Evolutionary conservation across 37 sponge, comb jelly and placozoan genomes (phyloP), one percentile per base, ranked within the genome.

Genomic region (Theonella swinhoei): DNA sequence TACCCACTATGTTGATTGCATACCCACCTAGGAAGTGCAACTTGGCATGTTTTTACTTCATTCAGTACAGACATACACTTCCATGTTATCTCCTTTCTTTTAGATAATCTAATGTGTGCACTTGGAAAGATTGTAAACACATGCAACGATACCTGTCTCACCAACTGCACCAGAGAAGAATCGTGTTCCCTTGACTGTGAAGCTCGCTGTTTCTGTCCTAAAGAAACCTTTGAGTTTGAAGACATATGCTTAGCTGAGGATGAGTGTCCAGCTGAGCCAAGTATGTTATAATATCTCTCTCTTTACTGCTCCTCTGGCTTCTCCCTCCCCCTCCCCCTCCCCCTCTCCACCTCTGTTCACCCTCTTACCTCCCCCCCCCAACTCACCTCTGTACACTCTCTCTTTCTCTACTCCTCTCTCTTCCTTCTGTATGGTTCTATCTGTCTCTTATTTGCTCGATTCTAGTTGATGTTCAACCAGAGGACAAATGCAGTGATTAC

Each of bases 301-400:
- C 54, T 17, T 47, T 47, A 47, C 54, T 47, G n/a, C n/a, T n/a
- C n/a, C n/a, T n/a, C n/a, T n/a, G n/a, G n/a, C n/a, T n/a, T 23
- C 75, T 74, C 29, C n/a, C 59, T 43, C 47, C 29, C 75, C 43
- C 59, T 42, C 75, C 19, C 77, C 33, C 64, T 62, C 68, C 25
- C 79, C 38, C 43, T 40, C 14, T 19, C 30, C 75, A 25, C 28
- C 31, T 26, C 54, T 47, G 14, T 19, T 59, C 75, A n/a, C 58
- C 75, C 28, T 59, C 28, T 59, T 26, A 9, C 59, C 54, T 43
- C n/a, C 39, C 7, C 22, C 29, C 5, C 39, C 39, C n/a, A n/a
- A n/a, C n/a, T n/a, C n/a, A n/a, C n/a, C n/a, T n/a, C n/a, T n/a
- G n/a, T n/a, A n/a, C n/a, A n/a, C n/a, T n/a, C n/a, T n/a, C n/a